These are phyloP conservation scores for Dendropsophus ebraccatus DNA, from an alignment of 2,113 vertebrate species.

Conservation along the genomic window DNA sequence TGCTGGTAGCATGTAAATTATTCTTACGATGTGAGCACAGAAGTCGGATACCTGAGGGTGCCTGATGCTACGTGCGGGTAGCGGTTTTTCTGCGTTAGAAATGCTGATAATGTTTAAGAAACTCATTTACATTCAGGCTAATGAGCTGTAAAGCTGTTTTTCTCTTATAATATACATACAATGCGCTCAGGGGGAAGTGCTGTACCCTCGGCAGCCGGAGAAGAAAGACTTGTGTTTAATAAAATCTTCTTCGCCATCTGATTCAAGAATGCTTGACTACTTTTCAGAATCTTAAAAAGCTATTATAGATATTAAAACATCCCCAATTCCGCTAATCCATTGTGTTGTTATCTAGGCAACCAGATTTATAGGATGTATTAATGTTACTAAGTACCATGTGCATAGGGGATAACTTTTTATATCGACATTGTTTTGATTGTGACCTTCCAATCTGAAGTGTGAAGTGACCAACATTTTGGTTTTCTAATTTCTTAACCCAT, in stretches of 20 bases:
- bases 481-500: too few species aligned
- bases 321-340: background rate
- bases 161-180: slow-evolving; percentile 44
- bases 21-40: background rate
- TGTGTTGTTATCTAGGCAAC: background rate
- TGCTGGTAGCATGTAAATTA: background rate
- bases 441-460: too few species aligned
- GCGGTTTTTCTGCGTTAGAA: slow-evolving; percentile 32
- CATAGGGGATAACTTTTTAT: background rate
- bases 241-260: slow-evolving; percentile 5
- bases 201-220: background rate
- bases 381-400: background rate
- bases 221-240: slow-evolving; percentile 23
- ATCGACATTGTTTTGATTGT: background rate
- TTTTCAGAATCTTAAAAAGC: background rate
- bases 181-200: slow-evolving; percentile 29
- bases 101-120: slow-evolving; percentile 56
- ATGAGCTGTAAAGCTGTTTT: slow-evolving; percentile 57
- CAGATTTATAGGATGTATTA: background rate
- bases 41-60: slow-evolving; percentile 19
- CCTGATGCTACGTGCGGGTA: background rate
- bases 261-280: slow-evolving; percentile 18
- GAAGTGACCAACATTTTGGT: too few species aligned
- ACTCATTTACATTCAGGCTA: slow-evolving; percentile 52
- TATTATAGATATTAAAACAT: background rate